These are phyloP conservation scores for Drosophila asahinai DNA, from an alignment of 1,140 invertebrate species.

Conservation along the genomic window DNA sequence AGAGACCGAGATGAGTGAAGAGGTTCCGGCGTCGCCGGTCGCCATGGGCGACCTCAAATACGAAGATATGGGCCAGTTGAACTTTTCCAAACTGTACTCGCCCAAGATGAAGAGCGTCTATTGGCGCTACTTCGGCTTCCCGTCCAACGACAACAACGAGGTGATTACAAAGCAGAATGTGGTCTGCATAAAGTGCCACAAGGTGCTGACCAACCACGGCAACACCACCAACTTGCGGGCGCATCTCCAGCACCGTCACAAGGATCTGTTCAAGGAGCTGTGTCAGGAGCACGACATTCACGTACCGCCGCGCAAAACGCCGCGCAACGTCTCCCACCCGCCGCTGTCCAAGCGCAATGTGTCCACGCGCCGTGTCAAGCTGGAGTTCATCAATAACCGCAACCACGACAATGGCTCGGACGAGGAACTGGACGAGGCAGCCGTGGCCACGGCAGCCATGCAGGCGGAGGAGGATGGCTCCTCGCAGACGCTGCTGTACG, in stretches of 20 bases:
- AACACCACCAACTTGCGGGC: conserved; percentile 88
- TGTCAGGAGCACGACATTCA: conserved; percentile 78
- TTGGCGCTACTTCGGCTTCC: conserved; percentile 89
- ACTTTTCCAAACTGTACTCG: conserved; percentile 79
- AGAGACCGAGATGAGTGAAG: conserved; percentile 56
- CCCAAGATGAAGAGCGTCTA: conserved; percentile 88
- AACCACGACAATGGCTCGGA: conserved; percentile 68
- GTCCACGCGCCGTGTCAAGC: conserved; percentile 64
- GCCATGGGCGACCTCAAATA: conserved; percentile 64
- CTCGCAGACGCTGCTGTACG: conserved; percentile 73
- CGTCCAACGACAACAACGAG: conserved; percentile 87
- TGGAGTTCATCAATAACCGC: conserved; percentile 67
- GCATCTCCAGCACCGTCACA: conserved; percentile 88
- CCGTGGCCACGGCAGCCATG: conserved; percentile 68
- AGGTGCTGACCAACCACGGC: conserved; percentile 88
- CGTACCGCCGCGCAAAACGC: conserved; percentile 75
- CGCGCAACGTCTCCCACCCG: conserved; percentile 66
- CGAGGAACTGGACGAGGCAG: conserved; percentile 69
- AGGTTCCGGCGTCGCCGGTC: conserved; percentile 60
- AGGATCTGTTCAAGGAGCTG: conserved; percentile 74
- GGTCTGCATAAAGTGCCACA: conserved; percentile 88
- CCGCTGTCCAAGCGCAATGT: conserved; percentile 71
- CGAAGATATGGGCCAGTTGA: conserved; percentile 73
- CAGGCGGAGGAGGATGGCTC: conserved; percentile 75
- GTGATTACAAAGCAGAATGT: conserved; percentile 89